phyloP scores from a whole-genome alignment of 1,140 invertebrate species.

The Heliothis virescens region DNA sequence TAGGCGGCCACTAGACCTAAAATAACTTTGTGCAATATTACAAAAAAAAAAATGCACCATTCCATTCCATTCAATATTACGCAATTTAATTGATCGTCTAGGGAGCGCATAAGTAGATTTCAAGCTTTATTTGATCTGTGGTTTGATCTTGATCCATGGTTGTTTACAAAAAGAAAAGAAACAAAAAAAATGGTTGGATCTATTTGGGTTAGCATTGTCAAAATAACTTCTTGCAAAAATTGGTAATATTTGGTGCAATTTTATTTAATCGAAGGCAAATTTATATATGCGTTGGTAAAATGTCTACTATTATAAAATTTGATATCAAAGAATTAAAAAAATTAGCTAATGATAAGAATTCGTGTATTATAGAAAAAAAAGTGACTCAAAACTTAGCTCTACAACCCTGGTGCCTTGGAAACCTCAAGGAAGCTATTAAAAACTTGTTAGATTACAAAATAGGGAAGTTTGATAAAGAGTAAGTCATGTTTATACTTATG shows the following conservation, averaged over 20 bases:
- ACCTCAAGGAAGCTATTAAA: slow-evolving; percentile 85
- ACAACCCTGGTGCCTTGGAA: slow-evolving; percentile 88
- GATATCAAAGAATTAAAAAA: slow-evolving; percentile 79
- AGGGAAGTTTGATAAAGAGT: slow-evolving; percentile 87
- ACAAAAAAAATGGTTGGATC: slow-evolving; percentile 7
- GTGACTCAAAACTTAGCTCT: slow-evolving; percentile 86
- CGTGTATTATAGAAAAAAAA: slow-evolving; percentile 86
- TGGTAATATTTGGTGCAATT: neutral
- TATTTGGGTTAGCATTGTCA: neutral
- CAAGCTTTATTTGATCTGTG: no score
- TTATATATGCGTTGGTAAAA: slow-evolving; percentile 57
- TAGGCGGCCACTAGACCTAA: no score
- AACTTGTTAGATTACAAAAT: slow-evolving; percentile 86
- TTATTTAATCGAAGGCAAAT: slow-evolving; percentile 19
- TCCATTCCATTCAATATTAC: no score
- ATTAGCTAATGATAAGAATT: slow-evolving; percentile 85
- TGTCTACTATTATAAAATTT: slow-evolving; percentile 84
- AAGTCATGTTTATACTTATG: slow-evolving; percentile 50
- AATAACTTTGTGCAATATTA: no score
- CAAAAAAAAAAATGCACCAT: no score
- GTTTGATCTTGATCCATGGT: neutral
- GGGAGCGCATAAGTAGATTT: no score
- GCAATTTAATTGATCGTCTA: no score
- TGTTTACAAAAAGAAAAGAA: neutral
- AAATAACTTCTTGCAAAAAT: slow-evolving; percentile 12